phyloP scores from a whole-genome alignment of 2,797 vertebrate genomes.

The Gambelia wislizenii region DNA sequence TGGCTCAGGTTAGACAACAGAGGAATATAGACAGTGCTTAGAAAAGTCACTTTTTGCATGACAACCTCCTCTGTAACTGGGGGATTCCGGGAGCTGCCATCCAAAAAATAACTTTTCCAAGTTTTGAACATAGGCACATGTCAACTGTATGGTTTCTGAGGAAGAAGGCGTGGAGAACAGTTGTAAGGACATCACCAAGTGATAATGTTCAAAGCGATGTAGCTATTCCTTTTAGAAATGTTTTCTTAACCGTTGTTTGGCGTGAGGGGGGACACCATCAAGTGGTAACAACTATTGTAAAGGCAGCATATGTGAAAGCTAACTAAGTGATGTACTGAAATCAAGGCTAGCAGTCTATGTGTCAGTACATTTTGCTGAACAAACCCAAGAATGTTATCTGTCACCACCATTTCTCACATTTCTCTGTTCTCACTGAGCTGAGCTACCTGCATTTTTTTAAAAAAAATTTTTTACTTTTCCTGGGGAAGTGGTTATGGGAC shows the following conservation, averaged over 20 bases:
- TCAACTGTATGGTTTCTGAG: background rate
- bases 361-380: too few species aligned
- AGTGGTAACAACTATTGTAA: background rate
- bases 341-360: too few species aligned
- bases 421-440: too few species aligned
- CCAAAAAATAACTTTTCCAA: background rate
- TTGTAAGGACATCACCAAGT: background rate
- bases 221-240: background rate
- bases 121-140: background rate
- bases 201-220: background rate
- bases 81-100: background rate
- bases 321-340: too few species aligned
- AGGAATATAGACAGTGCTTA: too few species aligned
- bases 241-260: background rate
- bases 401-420: too few species aligned
- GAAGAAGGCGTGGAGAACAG: background rate
- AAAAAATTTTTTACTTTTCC: too few species aligned
- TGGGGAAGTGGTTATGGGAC: background rate
- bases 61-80: too few species aligned
- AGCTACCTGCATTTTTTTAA: too few species aligned
- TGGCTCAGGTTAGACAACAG: too few species aligned
- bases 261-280: background rate
- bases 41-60: too few species aligned
- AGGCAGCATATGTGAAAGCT: background rate
- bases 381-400: too few species aligned